Base-by-base conservation (phyloP, 2,888 invertebrate species). In the Drosophila dives region DNA sequence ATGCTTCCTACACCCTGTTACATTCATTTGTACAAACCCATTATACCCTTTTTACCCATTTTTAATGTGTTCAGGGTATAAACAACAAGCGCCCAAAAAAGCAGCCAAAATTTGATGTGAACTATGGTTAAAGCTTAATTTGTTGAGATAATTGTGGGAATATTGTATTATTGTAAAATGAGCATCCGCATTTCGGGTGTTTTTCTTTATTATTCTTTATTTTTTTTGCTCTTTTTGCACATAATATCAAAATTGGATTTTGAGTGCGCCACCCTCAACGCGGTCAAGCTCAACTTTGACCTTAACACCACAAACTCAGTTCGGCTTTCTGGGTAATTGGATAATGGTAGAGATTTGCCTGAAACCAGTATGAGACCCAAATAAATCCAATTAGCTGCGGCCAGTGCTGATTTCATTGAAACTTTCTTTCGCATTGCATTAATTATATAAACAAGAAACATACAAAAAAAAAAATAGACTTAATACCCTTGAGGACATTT, bases 151-250 rank as follows among this genome's bases (percentile, higher is more conserved):
- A 86, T 86, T 86, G 86, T 83, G 76, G 79, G 63, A 70, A 84
- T 89, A 87, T 87, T 82, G 82, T 76, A 88, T 87, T 85, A 87
- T 85, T 89, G 89, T 87, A 75, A 87, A 87, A 86, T 75, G 80
- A 68, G 75, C 75, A 85, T 69, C 73, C 81, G 72, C 61, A 63
- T 73, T 65, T 54, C 34, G 55, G 59, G 45, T 48, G 45, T 42
- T 49, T 60, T 72, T 71, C 72, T 64, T 75, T 66, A 29, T 29
- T 29, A 29, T 70, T 59, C 55, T 26, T 40, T 17, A n/a, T 10
- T 45, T 45, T n/a, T 23, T 23, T 23, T 45, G 15, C 23, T 23
- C 45, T 23, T 23, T 45, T 45, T 45, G 54, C 62, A 72, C 74
- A 80, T 89, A 86, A 86, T 89, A 86, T 77, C 76, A 78, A 86